phyloP scores from a whole-genome alignment of 2,113 vertebrate genomes.

The Myrmecophaga tridactyla region DNA sequence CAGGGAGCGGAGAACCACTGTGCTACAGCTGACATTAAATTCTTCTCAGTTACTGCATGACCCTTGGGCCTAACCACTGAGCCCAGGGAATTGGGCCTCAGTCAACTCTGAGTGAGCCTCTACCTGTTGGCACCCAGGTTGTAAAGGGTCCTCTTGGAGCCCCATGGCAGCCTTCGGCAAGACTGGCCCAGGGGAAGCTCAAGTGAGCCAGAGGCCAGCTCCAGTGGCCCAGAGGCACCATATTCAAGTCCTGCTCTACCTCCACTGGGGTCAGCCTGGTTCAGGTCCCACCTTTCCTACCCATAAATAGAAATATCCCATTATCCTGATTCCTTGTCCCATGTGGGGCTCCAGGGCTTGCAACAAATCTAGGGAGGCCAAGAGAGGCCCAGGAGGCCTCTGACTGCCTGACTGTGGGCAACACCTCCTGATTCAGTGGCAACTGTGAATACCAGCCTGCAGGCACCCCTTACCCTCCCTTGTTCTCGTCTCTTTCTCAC shows the following conservation, averaged over 20 bases:
- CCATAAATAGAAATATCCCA: not conserved
- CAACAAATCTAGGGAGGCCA: constrained; percentile 39
- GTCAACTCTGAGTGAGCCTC: not conserved
- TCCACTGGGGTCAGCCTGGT: not conserved
- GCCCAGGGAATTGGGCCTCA: not conserved
- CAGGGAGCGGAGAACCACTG: not conserved
- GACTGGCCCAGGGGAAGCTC: not conserved
- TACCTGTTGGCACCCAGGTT: not conserved
- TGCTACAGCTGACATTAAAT: not conserved
- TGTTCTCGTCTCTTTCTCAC: not conserved
- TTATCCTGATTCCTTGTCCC: not conserved
- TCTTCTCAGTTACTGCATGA: not conserved
- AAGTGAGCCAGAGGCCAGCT: not conserved
- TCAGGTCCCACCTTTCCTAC: not conserved
- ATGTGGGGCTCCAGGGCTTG: not conserved
- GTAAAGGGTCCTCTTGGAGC: not conserved
- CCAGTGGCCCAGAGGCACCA: not conserved
- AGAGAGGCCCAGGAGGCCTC: constrained; percentile 50
- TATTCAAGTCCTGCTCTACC: not conserved
- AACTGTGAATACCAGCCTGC: constrained; percentile 70
- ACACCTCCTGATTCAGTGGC: constrained; percentile 75
- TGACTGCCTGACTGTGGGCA: constrained; percentile 56
- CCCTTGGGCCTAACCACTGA: not conserved
- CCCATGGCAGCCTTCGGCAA: not conserved
- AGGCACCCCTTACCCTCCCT: not conserved